A percentile compares a stretch with the other conserved stretches of the same genome.
These are phyloP conservation scores for Eupithecia abbreviata DNA, from an alignment of 2,888 invertebrate species.

Conservation along the genomic window DNA sequence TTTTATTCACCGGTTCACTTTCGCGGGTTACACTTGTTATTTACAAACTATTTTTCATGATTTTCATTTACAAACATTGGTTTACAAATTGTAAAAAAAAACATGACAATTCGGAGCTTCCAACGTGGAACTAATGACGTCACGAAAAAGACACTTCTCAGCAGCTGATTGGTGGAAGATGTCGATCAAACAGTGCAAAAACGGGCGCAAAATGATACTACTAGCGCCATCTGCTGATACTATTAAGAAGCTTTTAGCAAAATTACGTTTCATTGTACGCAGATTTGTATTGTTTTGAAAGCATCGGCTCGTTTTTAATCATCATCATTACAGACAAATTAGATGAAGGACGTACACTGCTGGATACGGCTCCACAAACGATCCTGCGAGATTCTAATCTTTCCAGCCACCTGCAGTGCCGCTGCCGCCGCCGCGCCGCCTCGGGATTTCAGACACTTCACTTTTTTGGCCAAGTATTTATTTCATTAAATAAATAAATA, in stretches of 20 bases:
- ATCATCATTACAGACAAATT: not conserved
- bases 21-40: constrained; percentile 41
- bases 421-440: too few relatives aligned
- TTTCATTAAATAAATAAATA: too few relatives aligned
- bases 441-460: too few relatives aligned
- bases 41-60: constrained; percentile 32
- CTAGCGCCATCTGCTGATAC: constrained; percentile 63
- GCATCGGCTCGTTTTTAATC: not conserved
- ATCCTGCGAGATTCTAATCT: too few relatives aligned
- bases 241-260: constrained; percentile 15
- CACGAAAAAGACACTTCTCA: constrained; percentile 78
- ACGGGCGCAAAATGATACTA: constrained; percentile 30
- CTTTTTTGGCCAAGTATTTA: too few relatives aligned
- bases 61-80: constrained; percentile 55
- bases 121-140: constrained; percentile 88
- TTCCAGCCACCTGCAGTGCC: too few relatives aligned
- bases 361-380: not conserved
- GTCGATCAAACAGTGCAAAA: constrained; percentile 58
- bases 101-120: constrained; percentile 81
- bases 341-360: not conserved
- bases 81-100: constrained; percentile 63
- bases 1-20: constrained; percentile 29
- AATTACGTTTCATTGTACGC: constrained; percentile 38
- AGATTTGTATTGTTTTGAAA: not conserved
- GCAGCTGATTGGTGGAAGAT: constrained; percentile 69